Conservation (phyloP, 2,797 vertebrate genomes). For the Danio albolineatus region DNA sequence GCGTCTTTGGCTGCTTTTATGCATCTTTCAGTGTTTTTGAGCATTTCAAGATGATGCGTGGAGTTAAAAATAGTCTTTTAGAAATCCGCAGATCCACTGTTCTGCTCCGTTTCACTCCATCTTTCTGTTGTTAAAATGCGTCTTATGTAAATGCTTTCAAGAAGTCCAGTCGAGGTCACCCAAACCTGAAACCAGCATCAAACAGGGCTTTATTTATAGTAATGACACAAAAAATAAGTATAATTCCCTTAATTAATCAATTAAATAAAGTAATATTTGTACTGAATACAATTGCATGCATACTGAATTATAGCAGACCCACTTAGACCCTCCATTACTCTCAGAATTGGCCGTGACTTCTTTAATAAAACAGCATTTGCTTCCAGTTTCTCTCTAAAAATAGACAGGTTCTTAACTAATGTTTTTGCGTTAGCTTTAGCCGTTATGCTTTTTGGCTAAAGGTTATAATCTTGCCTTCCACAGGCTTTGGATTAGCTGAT, state of each 20-base stretch:
- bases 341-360: too few relatives aligned
- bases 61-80: conserved; percentile 2
- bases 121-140: neutral
- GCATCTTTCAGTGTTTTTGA: neutral
- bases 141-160: conserved; percentile 4
- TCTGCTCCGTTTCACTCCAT: neutral
- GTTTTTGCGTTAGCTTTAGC: conserved; percentile 9
- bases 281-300: too few relatives aligned
- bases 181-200: neutral
- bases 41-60: neutral
- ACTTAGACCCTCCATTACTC: too few relatives aligned
- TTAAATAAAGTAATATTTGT: too few relatives aligned
- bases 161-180: neutral
- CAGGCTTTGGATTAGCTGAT: conserved; percentile 21
- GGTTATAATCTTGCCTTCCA: too few relatives aligned
- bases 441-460: neutral
- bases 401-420: too few relatives aligned
- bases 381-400: too few relatives aligned
- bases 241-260: too few relatives aligned
- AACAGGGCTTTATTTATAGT: neutral
- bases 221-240: neutral
- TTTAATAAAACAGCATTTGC: too few relatives aligned
- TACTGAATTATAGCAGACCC: too few relatives aligned
- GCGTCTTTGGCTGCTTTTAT: neutral
- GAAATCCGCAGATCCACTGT: neutral